Base-by-base conservation (phyloP, 2,888 invertebrate genomes). In the Miltochrista miniata region DNA sequence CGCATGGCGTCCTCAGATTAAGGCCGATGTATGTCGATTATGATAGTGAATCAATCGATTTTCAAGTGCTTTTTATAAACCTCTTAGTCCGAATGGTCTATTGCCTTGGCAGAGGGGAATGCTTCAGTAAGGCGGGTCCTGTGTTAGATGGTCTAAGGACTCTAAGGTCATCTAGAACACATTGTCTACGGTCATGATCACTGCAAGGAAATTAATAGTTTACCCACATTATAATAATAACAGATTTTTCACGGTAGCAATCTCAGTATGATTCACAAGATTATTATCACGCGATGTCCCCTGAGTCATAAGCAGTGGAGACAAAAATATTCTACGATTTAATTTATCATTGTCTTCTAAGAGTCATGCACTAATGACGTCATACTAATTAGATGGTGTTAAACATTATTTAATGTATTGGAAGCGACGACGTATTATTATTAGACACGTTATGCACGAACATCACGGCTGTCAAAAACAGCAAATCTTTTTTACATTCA, bases 221-320 rank as follows among this genome's bases (percentile, higher is more conserved):
- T 43, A 43, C 15, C 15, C 33, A 18, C 34, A 52, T 37, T 41
- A 55, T 52, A 51, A 65, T 58, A 30, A n/a, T 41, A 46, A 51
- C 56, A 38, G 18, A 24, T 24, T 24, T 62, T 59, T 51, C 24
- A 61, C 29, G 13, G 42, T 41, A 45, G 50, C 45, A 10, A 48
- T 46, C 46, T 53, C 35, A 53, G 8, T 24, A 36, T 71, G 70
- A 71, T 48, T 69, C 62, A 63, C 44, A 42, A 39, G 30, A 48
- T 47, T 46, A 63, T 52, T 41, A 55, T 68, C 65, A 67, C 46
- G 59, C 61, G 45, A 61, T 49, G 24, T 54, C 46, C 37, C 36
- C 48, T 58, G 57, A 65, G 56, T 76, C 56, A 76, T 72, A 57
- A 45, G 56, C 47, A 66, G 71, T 67, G 57, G 53, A 36, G 31